Evolutionary conservation across 2,113 vertebrate genomes (phyloP).

Genomic region (Phylloscopus trochilus): DNA sequence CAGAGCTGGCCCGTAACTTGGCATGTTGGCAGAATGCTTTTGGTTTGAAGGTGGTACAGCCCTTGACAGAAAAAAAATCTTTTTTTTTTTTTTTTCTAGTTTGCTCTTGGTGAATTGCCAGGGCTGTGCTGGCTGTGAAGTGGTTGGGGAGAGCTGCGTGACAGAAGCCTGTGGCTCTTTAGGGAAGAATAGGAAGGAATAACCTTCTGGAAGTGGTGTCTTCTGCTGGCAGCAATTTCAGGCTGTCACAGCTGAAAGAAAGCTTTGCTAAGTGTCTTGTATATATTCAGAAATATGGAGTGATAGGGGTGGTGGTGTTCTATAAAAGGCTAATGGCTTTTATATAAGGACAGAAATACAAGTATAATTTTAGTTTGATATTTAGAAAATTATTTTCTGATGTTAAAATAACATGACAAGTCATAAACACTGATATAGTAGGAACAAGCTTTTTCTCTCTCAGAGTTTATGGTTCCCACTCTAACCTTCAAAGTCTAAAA

Average conservation of each 20-base stretch:
- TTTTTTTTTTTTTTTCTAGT: not conserved
- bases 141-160: not conserved
- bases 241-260: not conserved
- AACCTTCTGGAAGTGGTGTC: not conserved
- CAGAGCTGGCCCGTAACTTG: not conserved
- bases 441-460: not conserved
- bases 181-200: not conserved
- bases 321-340: not conserved
- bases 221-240: not conserved
- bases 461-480: not conserved
- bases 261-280: not conserved
- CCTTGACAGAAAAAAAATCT: not conserved
- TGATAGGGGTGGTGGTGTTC: not conserved
- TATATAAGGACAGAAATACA: not conserved
- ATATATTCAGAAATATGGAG: not conserved
- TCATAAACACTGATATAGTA: not conserved
- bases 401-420: not conserved
- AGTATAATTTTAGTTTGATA: not conserved
- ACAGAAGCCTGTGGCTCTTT: not conserved
- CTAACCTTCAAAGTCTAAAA: not conserved
- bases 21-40: not conserved
- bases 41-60: not conserved
- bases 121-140: not conserved
- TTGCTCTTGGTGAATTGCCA: not conserved
- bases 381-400: not conserved